Base-by-base conservation (phyloP, 2,113 vertebrate species). In the Macquaria australasica region DNA sequence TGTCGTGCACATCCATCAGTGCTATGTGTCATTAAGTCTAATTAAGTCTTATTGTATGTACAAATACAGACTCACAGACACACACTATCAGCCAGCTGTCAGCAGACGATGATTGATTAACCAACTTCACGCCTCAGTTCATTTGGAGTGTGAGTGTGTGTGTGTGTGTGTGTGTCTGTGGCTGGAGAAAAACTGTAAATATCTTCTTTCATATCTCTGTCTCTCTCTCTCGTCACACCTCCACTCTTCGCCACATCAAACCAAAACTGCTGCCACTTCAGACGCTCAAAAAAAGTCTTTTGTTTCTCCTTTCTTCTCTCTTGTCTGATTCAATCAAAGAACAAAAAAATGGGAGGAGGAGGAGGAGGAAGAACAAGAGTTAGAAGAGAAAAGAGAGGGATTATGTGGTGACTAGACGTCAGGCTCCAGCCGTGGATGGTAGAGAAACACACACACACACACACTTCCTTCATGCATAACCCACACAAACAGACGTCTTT, bases 191-290 rank as follows among this genome's bases (percentile, higher is more conserved):
- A 70, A 37, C 59, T 25, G 25, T 41, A 56, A 85, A 73, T 74
- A 37, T 83, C 50, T 48, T 74, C 67, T 73, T 53, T 82, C 28
- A 45, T 48, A 73, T 75, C 82, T 50, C 41, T 43, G 8, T 67
- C 9, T 81, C 51, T 67, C 9, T 81, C 51, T 62, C 78, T 70
- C 20, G 23, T 68, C 83, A 82, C 80, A 80, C 82, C 87, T 89
- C 66, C 53, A 41, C 51, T 59, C 7, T 20, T 74, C 4, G 50
- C 92, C 90, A 93, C 91, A 93, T 91, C 86, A 91, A 92, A 90
- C 70, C 73, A 55, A 76, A 83, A 83, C 84, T 86, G 37, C 76
- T 60, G 85, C 92, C 77, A 85, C 90, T 69, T 83, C 83, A 90
- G 84, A 88, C 28, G n/a, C 37, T 66, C 55, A 51, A 72, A 43